phyloP scores from a whole-genome alignment of 2,888 invertebrate genomes.

The Lamellibrachia columna region DNA sequence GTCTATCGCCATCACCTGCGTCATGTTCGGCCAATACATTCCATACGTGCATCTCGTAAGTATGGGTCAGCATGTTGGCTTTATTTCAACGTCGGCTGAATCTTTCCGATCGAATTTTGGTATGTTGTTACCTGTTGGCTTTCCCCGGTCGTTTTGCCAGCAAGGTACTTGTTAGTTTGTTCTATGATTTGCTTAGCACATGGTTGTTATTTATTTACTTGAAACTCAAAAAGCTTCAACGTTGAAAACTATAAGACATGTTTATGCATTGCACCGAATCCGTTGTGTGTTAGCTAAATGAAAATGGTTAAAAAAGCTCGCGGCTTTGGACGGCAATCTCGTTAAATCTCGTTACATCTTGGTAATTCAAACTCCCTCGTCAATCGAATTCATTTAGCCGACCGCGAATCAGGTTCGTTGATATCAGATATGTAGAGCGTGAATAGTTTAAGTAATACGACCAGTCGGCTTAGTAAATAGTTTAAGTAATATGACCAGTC shows the following conservation, averaged over 20 bases:
- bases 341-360: too few relatives aligned
- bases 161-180: neutral
- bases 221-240: neutral
- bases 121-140: too few relatives aligned
- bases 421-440: too few relatives aligned
- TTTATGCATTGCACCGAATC: neutral
- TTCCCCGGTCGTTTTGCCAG: too few relatives aligned
- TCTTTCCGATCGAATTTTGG: neutral
- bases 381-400: too few relatives aligned
- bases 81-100: neutral
- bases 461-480: too few relatives aligned
- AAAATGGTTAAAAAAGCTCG: neutral
- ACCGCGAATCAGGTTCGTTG: too few relatives aligned
- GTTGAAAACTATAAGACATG: neutral
- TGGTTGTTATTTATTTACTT: neutral
- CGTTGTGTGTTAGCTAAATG: neutral
- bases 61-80: slow-evolving; percentile 22
- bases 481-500: too few relatives aligned
- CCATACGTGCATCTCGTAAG: slow-evolving; percentile 57
- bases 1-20: slow-evolving; percentile 49
- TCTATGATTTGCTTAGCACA: neutral
- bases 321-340: too few relatives aligned
- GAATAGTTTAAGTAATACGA: too few relatives aligned
- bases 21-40: slow-evolving; percentile 57
- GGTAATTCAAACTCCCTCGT: too few relatives aligned